These are phyloP conservation scores for Aegotheles bennettii DNA, from an alignment of 2,113 vertebrate species.

Conservation along the genomic window DNA sequence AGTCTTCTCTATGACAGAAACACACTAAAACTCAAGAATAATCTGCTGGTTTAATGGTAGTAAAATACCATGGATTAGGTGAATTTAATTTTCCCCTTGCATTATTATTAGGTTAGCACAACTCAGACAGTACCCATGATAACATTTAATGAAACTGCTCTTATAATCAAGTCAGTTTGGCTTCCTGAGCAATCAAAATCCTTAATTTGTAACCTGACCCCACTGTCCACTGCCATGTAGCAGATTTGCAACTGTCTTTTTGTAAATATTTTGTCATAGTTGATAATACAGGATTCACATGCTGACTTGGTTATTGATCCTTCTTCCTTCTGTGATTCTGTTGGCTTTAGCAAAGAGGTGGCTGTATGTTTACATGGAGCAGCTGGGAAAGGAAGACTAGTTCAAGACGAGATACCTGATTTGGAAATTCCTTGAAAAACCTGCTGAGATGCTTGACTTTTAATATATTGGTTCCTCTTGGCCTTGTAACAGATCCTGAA, in stretches of 20 bases:
- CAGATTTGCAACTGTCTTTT: background rate
- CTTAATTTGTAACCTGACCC: background rate
- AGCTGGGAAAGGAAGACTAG: background rate
- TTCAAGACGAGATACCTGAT: background rate
- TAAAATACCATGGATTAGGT: background rate
- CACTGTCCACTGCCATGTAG: rapidly evolving
- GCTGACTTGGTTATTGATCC: background rate
- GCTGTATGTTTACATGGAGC: background rate
- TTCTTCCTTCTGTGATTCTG: background rate
- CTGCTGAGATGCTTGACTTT: background rate
- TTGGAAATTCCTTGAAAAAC: background rate
- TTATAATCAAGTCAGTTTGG: background rate
- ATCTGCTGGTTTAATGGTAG: background rate
- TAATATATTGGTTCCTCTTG: background rate
- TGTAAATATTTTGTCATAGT: background rate
- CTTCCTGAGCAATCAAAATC: background rate
- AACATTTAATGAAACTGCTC: background rate
- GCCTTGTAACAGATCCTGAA: background rate
- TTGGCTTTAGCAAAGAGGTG: background rate
- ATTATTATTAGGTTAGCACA: background rate
- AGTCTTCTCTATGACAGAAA: background rate
- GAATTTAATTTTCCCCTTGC: background rate
- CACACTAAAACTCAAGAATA: no score
- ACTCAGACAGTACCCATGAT: background rate
- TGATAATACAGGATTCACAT: background rate